Percentiles rank a stretch among this genome's conserved stretches.
Conservation (phyloP, 2,888 invertebrate genomes). For the Diachrysia chrysitis region DNA sequence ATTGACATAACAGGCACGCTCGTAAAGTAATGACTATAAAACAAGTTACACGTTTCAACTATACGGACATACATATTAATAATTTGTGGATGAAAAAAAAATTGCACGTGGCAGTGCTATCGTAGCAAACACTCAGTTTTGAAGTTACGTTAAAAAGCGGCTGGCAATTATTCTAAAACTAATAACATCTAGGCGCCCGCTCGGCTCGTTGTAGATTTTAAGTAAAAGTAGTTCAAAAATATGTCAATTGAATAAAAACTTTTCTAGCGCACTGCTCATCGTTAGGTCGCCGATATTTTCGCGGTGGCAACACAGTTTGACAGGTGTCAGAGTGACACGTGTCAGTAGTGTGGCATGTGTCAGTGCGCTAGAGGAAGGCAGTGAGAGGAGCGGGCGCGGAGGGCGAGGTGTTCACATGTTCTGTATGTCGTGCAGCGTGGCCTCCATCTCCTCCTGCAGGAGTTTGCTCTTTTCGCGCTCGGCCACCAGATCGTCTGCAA, state of each 20-base stretch:
- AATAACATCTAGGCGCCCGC: conserved; percentile 83
- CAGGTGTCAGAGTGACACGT: too few relatives aligned
- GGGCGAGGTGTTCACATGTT: conserved; percentile 94
- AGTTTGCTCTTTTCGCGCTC: conserved; percentile 98
- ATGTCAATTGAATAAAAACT: conserved; percentile 53
- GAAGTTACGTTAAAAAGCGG: conserved; percentile 85
- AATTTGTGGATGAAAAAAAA: conserved; percentile 79
- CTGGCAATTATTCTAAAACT: conserved; percentile 87
- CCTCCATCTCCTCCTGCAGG: conserved; percentile 99
- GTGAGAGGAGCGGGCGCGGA: conserved; percentile 62
- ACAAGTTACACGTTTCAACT: conserved; percentile 79
- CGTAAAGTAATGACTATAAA: conserved; percentile 82
- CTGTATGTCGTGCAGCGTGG: conserved; percentile 99
- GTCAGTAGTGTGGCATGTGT: conserved; percentile 43
- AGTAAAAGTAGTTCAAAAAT: conserved; percentile 50
- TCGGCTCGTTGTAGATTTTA: conserved; percentile 66
- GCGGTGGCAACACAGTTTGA: conserved; percentile 48
- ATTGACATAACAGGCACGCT: conserved; percentile 74
- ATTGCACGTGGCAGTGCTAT: conserved; percentile 88
- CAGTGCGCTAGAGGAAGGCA: conserved; percentile 55
- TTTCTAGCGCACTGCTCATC: conserved; percentile 38
- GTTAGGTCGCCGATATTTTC: conserved; percentile 48
- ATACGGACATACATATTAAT: conserved; percentile 76
- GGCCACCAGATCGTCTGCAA: conserved; percentile 97
- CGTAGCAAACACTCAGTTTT: conserved; percentile 84